phyloP scores from a whole-genome alignment of 2,888 invertebrate genomes.

The Limnephilus lunatus region DNA sequence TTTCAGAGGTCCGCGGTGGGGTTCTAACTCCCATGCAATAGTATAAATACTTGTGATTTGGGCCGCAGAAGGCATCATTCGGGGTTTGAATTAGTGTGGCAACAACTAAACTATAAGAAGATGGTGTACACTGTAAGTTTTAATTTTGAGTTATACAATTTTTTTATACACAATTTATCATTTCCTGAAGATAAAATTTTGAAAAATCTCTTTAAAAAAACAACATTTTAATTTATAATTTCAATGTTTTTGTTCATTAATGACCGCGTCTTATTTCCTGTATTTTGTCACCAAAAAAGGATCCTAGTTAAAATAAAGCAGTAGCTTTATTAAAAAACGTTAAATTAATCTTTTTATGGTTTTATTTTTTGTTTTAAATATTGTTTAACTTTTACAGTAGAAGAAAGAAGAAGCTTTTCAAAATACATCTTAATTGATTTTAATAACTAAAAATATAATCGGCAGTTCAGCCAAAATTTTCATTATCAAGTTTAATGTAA shows the following conservation, averaged over 20 bases:
- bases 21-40: conserved; percentile 29
- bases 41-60: conserved; percentile 61
- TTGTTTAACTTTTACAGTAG: too few relatives aligned
- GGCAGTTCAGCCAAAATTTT: background rate
- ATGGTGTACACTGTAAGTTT: conserved; percentile 52
- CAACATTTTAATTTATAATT: too few relatives aligned
- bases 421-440: background rate
- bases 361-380: too few relatives aligned
- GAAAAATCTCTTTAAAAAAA: background rate
- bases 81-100: conserved; percentile 34
- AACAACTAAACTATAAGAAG: conserved; percentile 19
- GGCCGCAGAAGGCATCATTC: conserved; percentile 61
- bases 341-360: too few relatives aligned
- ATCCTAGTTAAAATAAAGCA: background rate
- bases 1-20: conserved; percentile 53
- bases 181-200: background rate
- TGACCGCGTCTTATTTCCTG: too few relatives aligned
- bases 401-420: background rate
- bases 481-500: background rate
- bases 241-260: background rate
- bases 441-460: background rate
- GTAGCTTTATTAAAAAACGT: background rate
- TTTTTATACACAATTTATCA: background rate
- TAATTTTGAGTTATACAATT: background rate
- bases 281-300: too few relatives aligned